Evolutionary conservation across 1,140 invertebrate species (phyloP), one percentile per base, ranked within the genome.

Genomic region (Cotesia chilonis): DNA sequence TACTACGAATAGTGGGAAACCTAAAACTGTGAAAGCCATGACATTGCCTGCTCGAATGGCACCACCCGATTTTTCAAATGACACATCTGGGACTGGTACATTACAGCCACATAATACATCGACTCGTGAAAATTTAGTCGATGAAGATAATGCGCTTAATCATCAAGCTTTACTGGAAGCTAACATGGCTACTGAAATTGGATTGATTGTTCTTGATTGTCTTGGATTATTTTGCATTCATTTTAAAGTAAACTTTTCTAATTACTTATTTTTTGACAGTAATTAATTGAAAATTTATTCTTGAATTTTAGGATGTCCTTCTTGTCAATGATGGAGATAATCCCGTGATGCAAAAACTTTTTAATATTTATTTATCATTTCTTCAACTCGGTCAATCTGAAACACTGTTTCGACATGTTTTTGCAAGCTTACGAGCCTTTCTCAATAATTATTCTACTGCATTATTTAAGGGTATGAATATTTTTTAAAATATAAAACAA

Each of bases 321-420:
- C 87, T 94, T 6, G 87, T 89, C 4, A 83, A 88, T 51, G 89
- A 92, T 68, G 91, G 92, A 4, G 94, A 96, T 65, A 96, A 95
- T 80, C 81, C 90, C 5, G 87, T 94, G 51, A 94, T 92, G 90
- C 91, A 88, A 79, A 94, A 92, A 85, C 89, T 96, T 10, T 92
- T 95, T 71, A 90, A 91, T 61, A 90, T 96, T 38, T 96, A 97
- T 81, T 82, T 98, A n/a, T 90, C 91, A 4, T 93, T 97, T 76
- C 88, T 98, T 9, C 92, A 95, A 85, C 90, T 94, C 35, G 94
- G 95, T 3, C 96, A 98, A 82, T 97, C 96, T 37, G 96, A 98
- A 84, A 92, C 89, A 9, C 85, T 98, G 35, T 92, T 96, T 76
- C 94, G 94, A 76, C 96, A 98, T 82, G 91, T 97, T 3, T 98